phyloP scores from a whole-genome alignment of 2,888 invertebrate genomes.

The Glyphotaelius pellucidus region DNA sequence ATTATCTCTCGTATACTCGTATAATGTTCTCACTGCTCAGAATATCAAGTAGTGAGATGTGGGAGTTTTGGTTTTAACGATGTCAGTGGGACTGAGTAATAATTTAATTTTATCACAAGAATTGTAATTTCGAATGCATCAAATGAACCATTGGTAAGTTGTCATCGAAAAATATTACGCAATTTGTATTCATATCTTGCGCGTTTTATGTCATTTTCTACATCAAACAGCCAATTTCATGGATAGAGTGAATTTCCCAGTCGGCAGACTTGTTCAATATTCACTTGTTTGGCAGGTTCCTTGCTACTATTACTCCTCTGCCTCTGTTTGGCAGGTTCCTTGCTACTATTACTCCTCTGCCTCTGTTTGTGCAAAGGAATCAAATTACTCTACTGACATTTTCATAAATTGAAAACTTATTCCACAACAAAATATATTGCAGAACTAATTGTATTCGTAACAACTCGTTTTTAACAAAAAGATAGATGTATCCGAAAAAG shows the following conservation, averaged over 20 bases:
- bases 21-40: not conserved
- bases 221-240: conserved; percentile 30
- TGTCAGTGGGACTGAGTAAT: not conserved
- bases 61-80: not conserved
- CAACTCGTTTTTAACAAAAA: too few relatives aligned
- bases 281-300: not conserved
- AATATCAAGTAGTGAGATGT: not conserved
- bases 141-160: not conserved
- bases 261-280: conserved; percentile 34
- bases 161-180: not conserved
- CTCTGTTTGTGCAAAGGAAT: not conserved
- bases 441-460: not conserved
- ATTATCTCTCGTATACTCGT: not conserved
- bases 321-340: not conserved
- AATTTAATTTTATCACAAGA: not conserved
- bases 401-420: not conserved
- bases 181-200: not conserved
- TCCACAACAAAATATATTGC: not conserved
- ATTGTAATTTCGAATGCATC: not conserved
- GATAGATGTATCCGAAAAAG: too few relatives aligned
- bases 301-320: not conserved
- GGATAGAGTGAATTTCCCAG: conserved; percentile 30
- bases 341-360: not conserved
- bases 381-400: not conserved
- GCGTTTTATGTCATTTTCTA: conserved; percentile 6